Conservation (phyloP, 2,888 invertebrate species). For the Melieria crassipennis region DNA sequence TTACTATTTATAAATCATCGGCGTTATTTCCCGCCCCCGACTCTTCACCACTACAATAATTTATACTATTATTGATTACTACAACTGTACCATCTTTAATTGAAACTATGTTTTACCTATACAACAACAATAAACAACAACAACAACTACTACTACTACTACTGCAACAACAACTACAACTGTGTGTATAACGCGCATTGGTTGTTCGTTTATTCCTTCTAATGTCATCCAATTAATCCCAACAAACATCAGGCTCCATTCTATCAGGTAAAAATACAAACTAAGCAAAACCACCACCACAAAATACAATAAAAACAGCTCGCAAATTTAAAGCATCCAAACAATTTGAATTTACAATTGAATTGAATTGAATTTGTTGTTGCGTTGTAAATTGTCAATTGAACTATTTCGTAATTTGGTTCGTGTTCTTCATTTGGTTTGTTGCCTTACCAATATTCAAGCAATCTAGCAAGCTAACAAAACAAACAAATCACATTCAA, state of each 20-base stretch:
- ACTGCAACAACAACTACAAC: background rate
- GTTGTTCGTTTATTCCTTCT: slow-evolving; percentile 15
- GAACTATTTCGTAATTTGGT: slow-evolving; percentile 15
- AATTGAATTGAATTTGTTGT: slow-evolving; percentile 31
- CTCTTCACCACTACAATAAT: too few species aligned
- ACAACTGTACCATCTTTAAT: too few species aligned
- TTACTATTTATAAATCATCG: too few species aligned
- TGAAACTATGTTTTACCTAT: too few species aligned
- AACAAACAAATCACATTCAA: slow-evolving; percentile 1
- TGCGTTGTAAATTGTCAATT: slow-evolving; percentile 12
- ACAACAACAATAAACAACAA: slow-evolving; percentile 2
- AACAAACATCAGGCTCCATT: slow-evolving; percentile 61
- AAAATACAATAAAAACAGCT: slow-evolving; percentile 4
- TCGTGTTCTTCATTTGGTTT: background rate
- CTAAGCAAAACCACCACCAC: slow-evolving; percentile 7
- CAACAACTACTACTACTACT: slow-evolving; percentile 15
- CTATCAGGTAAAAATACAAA: slow-evolving; percentile 64
- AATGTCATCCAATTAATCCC: slow-evolving; percentile 24
- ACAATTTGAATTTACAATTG: background rate
- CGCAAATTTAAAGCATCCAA: slow-evolving; percentile 6
- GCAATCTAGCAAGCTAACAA: background rate
- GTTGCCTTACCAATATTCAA: background rate
- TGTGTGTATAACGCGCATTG: background rate
- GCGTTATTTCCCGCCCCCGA: too few species aligned
- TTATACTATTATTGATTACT: too few species aligned